These are phyloP conservation scores for Vidua macroura DNA, from an alignment of 2,113 vertebrate species.

Conservation along the genomic window DNA sequence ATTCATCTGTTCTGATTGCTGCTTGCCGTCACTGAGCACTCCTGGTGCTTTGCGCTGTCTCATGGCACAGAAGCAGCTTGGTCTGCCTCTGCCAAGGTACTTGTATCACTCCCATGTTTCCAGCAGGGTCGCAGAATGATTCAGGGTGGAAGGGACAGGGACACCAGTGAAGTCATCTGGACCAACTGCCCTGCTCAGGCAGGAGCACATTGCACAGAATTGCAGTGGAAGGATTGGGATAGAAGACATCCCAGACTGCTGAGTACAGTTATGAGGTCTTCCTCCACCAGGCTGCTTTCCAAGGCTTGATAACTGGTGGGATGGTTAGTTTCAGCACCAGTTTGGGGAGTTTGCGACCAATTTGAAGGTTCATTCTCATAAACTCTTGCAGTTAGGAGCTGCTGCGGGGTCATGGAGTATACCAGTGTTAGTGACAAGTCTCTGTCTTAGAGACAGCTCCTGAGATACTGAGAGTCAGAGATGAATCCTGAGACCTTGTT, in stretches of 20 bases:
- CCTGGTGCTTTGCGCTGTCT: neutral
- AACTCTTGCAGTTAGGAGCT: neutral
- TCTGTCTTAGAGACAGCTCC: neutral
- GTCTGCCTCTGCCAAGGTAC: neutral
- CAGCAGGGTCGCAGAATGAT: neutral
- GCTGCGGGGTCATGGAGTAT: neutral
- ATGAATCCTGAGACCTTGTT: fast-evolving
- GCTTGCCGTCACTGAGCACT: neutral
- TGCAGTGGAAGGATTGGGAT: neutral
- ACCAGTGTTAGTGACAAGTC: neutral
- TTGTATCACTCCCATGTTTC: fast-evolving
- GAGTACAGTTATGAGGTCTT: neutral
- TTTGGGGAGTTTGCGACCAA: too few relatives aligned
- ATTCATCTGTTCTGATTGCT: neutral
- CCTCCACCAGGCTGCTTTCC: neutral
- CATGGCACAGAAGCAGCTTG: neutral
- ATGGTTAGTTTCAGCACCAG: neutral
- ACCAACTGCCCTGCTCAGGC: neutral
- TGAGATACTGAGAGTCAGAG: neutral
- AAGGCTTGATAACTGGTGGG: neutral
- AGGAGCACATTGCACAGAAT: neutral
- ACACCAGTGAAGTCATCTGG: neutral
- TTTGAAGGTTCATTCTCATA: neutral
- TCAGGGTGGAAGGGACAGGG: neutral
- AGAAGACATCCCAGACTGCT: neutral